A percentile compares a stretch with the other conserved stretches of the same genome.
phyloP scores from a whole-genome alignment of 2,888 invertebrate genomes.

The Uropetala carovei region DNA sequence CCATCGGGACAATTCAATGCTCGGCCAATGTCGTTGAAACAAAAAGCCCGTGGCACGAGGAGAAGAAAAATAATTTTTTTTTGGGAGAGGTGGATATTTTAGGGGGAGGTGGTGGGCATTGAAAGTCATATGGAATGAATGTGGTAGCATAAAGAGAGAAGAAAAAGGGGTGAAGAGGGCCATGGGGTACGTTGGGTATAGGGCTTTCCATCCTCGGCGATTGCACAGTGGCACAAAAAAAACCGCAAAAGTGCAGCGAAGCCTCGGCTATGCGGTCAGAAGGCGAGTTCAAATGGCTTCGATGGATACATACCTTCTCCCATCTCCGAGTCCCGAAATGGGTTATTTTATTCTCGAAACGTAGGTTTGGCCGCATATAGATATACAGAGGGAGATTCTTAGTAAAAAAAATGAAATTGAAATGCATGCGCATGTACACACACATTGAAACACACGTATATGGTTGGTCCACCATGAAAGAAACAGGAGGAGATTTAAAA shows the following conservation, averaged over 20 bases:
- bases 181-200: background rate
- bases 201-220: background rate
- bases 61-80: background rate
- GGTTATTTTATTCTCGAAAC: background rate
- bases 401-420: no score
- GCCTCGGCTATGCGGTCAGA: constrained; percentile 32
- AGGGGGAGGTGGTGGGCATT: background rate
- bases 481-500: no score
- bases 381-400: no score
- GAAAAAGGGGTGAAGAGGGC: background rate
- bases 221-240: background rate
- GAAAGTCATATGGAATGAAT: background rate
- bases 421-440: no score
- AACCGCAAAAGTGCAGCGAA: constrained; percentile 26
- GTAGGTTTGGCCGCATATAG: no score
- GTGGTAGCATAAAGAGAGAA: no score
- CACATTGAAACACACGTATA: no score
- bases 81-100: background rate
- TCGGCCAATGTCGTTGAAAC: constrained; percentile 13
- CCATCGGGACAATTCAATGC: background rate
- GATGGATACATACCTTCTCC: background rate
- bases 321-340: background rate
- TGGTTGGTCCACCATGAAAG: no score
- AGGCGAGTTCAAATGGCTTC: constrained; percentile 25
- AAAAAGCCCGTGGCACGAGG: background rate